Evolutionary conservation across 2,797 vertebrate species (phyloP).

Genomic region (Pachyuromys duprasi): DNA sequence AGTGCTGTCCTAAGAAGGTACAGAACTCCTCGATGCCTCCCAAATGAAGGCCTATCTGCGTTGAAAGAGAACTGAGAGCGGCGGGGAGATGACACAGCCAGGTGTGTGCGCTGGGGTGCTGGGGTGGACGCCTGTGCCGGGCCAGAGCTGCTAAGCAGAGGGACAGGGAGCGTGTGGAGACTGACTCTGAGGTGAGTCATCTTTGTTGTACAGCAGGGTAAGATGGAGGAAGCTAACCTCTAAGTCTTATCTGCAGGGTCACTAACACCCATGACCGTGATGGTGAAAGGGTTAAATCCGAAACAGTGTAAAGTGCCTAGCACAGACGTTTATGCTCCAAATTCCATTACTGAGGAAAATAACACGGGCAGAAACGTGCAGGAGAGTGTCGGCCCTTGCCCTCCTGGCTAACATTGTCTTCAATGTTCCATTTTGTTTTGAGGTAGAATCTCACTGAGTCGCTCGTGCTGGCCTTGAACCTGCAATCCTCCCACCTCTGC

Average conservation of each 20-base stretch:
- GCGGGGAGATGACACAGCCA: no score
- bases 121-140: not conserved
- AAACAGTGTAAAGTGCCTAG: not conserved
- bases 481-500: not conserved
- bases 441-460: not conserved
- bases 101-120: no score
- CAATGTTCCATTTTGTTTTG: not conserved
- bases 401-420: not conserved
- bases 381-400: not conserved
- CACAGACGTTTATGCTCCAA: conserved; percentile 8
- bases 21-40: not conserved
- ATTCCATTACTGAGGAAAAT: conserved; percentile 12
- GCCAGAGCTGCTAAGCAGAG: not conserved
- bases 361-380: not conserved
- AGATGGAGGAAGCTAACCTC: not conserved
- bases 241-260: not conserved
- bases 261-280: not conserved
- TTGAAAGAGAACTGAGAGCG: no score
- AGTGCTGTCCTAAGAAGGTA: not conserved
- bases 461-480: not conserved
- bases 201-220: not conserved
- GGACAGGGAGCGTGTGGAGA: not conserved
- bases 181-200: not conserved
- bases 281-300: not conserved
- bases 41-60: no score